Conservation (phyloP, 2,113 vertebrate genomes). For the Sphaerodactylus townsendi region DNA sequence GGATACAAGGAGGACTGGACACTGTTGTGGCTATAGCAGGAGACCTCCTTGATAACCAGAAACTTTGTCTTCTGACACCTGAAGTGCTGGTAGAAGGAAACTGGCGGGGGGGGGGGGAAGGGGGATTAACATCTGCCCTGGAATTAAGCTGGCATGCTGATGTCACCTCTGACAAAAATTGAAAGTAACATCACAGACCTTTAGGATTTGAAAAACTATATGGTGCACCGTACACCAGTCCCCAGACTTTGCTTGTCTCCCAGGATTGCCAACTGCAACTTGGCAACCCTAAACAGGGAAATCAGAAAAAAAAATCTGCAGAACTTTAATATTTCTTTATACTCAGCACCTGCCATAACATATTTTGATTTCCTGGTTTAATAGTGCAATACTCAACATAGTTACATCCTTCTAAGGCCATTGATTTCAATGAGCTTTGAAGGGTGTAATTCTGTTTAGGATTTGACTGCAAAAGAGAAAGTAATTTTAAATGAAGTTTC, state of each 20-base stretch:
- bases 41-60: too few relatives aligned
- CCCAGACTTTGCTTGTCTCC: too few relatives aligned
- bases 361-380: background rate
- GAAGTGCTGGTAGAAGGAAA: too few relatives aligned
- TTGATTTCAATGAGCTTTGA: background rate
- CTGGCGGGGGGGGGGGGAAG: too few relatives aligned
- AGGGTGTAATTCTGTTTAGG: background rate
- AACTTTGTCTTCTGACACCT: too few relatives aligned
- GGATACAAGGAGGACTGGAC: background rate
- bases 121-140: too few relatives aligned
- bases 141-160: too few relatives aligned
- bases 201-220: too few relatives aligned
- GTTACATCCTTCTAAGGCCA: background rate
- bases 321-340: background rate
- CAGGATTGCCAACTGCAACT: too few relatives aligned
- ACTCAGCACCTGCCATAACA: background rate
- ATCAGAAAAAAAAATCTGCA: too few relatives aligned
- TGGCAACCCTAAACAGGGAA: background rate
- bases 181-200: background rate
- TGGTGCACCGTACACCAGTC: too few relatives aligned
- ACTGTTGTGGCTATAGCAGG: background rate
- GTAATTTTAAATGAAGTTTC: conserved; percentile 9
- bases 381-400: background rate
- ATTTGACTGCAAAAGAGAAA: conserved; percentile 4
- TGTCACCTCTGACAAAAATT: background rate